phyloP scores from a whole-genome alignment of 2,888 invertebrate species.

The Clostera curtula region DNA sequence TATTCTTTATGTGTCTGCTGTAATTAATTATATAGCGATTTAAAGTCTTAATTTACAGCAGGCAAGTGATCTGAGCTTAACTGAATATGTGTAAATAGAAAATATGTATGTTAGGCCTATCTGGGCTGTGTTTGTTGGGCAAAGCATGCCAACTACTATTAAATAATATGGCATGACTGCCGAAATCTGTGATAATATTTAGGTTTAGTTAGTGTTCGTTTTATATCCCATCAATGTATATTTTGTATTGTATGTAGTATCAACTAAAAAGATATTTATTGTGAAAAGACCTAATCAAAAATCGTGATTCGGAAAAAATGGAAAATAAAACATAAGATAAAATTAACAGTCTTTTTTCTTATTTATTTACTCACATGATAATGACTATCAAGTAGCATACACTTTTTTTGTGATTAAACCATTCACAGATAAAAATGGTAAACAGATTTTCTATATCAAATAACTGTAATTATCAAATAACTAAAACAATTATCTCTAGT shows the following conservation, averaged over 20 bases:
- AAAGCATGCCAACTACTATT: constrained; percentile 55
- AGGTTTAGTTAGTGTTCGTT: constrained; percentile 47
- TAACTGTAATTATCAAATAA: no score
- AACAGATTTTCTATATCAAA: constrained; percentile 3
- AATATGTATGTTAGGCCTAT: constrained; percentile 45
- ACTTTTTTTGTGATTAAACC: no score
- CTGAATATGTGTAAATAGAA: constrained; percentile 23
- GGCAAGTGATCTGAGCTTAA: constrained; percentile 23
- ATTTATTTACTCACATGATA: constrained; percentile 3
- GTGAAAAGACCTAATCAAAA: constrained; percentile 46
- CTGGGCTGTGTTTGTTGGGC: constrained; percentile 58
- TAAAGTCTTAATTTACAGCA: constrained; percentile 4
- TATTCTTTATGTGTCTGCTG: neutral
- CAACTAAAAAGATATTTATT: constrained; percentile 64
- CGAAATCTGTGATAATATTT: constrained; percentile 70
- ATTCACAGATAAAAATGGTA: no score
- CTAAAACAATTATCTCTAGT: no score
- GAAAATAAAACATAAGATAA: constrained; percentile 61
- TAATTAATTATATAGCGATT: constrained; percentile 4
- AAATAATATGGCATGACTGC: constrained; percentile 55
- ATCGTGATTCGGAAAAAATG: constrained; percentile 54
- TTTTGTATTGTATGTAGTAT: constrained; percentile 60
- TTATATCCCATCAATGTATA: constrained; percentile 52
- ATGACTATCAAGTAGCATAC: no score
- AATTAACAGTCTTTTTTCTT: constrained; percentile 25